These are phyloP conservation scores for Penaeus monodon DNA, from an alignment of 2,888 invertebrate genomes.

Conservation along the genomic window DNA sequence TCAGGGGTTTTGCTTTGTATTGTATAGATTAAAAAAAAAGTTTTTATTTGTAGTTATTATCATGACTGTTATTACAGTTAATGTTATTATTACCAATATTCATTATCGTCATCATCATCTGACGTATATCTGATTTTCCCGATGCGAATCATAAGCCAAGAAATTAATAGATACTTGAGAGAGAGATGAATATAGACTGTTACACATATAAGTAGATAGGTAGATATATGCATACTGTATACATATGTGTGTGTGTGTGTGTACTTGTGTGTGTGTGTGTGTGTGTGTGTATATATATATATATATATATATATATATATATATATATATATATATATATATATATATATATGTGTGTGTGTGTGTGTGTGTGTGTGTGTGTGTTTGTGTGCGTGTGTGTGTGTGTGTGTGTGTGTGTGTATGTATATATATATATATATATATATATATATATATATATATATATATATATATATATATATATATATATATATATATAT, in stretches of 20 bases:
- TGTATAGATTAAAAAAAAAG: too few species aligned
- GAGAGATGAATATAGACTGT: too few species aligned
- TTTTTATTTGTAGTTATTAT: too few species aligned
- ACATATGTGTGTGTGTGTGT: neutral
- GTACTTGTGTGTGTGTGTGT: neutral
- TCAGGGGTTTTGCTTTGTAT: neutral
- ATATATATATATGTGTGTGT: neutral
- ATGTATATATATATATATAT: conserved; percentile 33
- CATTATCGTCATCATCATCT: too few species aligned
- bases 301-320: conserved; percentile 35
- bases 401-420: neutral
- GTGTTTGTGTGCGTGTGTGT: neutral
- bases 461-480: conserved; percentile 30
- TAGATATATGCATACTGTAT: neutral
- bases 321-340: conserved; percentile 17
- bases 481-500: conserved; percentile 29
- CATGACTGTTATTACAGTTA: too few species aligned
- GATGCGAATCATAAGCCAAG: too few species aligned
- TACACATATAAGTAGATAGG: too few species aligned
- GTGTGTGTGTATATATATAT: conserved; percentile 14
- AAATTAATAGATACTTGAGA: too few species aligned
- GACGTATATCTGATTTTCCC: too few species aligned
- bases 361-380: neutral
- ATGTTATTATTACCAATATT: too few species aligned
- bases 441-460: conserved; percentile 17